Percentiles rank a stretch among this genome's conserved stretches.
phyloP scores from a whole-genome alignment of 2,888 invertebrate species.

The Argyresthia albistria region DNA sequence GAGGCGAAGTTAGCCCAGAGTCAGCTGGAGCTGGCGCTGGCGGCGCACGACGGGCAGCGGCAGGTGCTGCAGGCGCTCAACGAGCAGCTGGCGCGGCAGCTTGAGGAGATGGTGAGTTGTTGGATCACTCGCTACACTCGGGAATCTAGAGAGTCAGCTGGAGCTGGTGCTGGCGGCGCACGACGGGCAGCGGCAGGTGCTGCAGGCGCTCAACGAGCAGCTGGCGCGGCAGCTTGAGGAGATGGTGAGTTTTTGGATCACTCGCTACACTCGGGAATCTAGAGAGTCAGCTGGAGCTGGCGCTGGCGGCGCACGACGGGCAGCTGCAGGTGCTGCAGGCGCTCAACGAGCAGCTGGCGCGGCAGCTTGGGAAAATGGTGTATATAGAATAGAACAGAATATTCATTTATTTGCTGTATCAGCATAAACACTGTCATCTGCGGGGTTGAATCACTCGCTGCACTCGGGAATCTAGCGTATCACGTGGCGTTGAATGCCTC shows the following conservation, averaged over 20 bases:
- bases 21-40: constrained; percentile 83
- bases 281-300: constrained; percentile 85
- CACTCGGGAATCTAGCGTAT: constrained; percentile 32
- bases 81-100: constrained; percentile 85
- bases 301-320: constrained; percentile 85
- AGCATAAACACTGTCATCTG: too few species aligned
- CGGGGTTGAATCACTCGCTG: background rate
- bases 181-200: constrained; percentile 85
- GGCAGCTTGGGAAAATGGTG: constrained; percentile 83
- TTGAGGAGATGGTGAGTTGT: constrained; percentile 78
- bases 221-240: constrained; percentile 86
- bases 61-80: constrained; percentile 86
- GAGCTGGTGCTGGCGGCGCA: constrained; percentile 85
- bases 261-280: background rate
- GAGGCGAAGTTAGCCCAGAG: constrained; percentile 84
- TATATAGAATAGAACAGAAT: too few species aligned
- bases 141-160: constrained; percentile 70
- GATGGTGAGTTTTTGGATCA: constrained; percentile 54
- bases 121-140: background rate
- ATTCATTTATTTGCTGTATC: too few species aligned
- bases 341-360: constrained; percentile 86
- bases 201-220: constrained; percentile 87
- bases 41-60: constrained; percentile 86
- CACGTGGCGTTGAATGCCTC: constrained; percentile 84
- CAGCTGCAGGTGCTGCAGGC: constrained; percentile 86